Evolutionary conservation across 2,888 invertebrate genomes (phyloP), one percentile per base, ranked within the genome.

Genomic region (Oasisia sp.): DNA sequence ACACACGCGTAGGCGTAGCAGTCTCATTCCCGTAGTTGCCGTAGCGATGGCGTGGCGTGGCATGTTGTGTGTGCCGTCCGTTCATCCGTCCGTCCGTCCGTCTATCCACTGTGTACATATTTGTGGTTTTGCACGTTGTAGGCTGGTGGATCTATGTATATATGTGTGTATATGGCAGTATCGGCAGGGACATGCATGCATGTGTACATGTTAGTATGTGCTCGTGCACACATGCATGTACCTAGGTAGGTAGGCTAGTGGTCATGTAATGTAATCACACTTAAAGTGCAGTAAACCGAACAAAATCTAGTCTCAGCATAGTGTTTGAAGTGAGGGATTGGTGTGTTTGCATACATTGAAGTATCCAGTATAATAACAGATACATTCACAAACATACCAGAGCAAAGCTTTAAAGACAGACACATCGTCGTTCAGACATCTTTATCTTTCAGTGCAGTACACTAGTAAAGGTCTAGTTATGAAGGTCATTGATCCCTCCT

Each of bases 11-110:
- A 27, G 74, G 74, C 74, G n/a, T 74, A 74, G 19, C 27, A 27
- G n/a, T 74, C 74, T 14, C 27, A 27, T 74, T 74, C 74, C 27
- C 44, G 19, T 90, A 44, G 90, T 90, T 32, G 90, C 90, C 38
- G 90, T 91, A 32, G 45, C 44, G 91, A 91, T 45, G 91, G 56
- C n/a, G n/a, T 91, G n/a, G 12, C 44, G 38, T 38, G 38, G 38
- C 38, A 38, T 38, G 38, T 38, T 38, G 38, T 38, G 38, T 38
- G 38, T 38, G 38, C 38, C 38, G 38, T 38, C 38, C 38, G 38
- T 38, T 4, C 38, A 38, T 38, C 38, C 38, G 1, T 38, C 38
- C 4, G 38, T 38, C 38, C 38, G 2, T 38, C 38, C 38, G 38
- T 38, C 38, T 4, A 38, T 38, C 38, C 38, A 4, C 38, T 4